Base-by-base conservation (phyloP, 1,140 invertebrate species). In the Drosophila triauraria region DNA sequence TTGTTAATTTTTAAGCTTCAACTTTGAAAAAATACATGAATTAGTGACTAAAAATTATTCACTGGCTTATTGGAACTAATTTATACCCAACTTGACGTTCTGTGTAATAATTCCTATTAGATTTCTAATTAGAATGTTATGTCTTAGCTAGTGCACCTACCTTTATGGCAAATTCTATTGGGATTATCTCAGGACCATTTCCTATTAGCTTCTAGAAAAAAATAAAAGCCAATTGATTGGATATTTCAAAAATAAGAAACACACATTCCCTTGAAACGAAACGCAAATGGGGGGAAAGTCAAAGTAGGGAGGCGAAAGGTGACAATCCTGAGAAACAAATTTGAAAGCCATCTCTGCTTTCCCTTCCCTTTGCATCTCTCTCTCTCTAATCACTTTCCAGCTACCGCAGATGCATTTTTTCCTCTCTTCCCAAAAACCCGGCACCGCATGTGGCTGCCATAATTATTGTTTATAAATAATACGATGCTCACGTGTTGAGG, bases 391-490 rank as follows among this genome's bases (percentile, higher is more conserved):
- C 78, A 63, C 57, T 58, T 79, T 57, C 50, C 46, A 78, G 62
- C 56, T 59, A 77, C 70, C 58, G 58, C 48, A 62, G 57, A 58
- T 78, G 63, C 82, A 62, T 58, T 75, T 68, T 82, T 62, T 69
- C 51, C 62, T 51, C 32, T 38, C 51, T 12, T 27, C 30, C 38
- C 35, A n/a, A 68, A 59, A 2, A 10, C 35, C 32, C 32, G 42
- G 32, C 50, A 74, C 69, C 69, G 56, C 80, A 82, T 78, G 63
- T 70, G 81, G 60, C 61, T 57, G 78, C 74, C 64, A 85, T 85
- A 87, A 86, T 86, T 87, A 86, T 87, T 87, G 77, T 87, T 87
- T 86, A 87, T 87, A 86, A 86, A 86, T 86, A 86, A 82, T 80
- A 51, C 54, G 53, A 48, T 60, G 81, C 62, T 85, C 81, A 85